Evolutionary conservation across 2,888 invertebrate species (phyloP).

Genomic region (Polymixis lichenea): DNA sequence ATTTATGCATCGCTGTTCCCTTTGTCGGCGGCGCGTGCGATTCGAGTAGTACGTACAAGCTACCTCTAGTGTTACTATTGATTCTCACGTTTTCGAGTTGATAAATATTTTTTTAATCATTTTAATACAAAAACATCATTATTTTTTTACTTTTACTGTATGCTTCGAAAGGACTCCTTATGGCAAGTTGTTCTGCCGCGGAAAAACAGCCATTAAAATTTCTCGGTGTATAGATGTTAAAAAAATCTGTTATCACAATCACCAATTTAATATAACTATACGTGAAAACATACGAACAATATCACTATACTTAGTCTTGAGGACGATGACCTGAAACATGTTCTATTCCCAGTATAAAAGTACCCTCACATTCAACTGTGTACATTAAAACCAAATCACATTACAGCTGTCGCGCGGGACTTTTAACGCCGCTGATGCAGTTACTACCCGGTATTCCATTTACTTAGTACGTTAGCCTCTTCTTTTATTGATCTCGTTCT

Average conservation of each 20-base stretch:
- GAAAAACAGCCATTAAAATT: too few species aligned
- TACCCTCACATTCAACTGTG: conserved; percentile 25
- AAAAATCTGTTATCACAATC: neutral
- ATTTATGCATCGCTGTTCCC: too few species aligned
- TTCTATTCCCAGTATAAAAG: conserved; percentile 14
- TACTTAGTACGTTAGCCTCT: conserved; percentile 18
- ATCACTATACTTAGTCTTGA: conserved; percentile 1
- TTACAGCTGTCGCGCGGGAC: conserved; percentile 31
- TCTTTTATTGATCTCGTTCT: conserved; percentile 17
- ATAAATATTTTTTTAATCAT: too few species aligned
- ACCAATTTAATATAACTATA: conserved; percentile 13
- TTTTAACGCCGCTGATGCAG: conserved; percentile 33
- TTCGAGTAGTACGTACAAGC: too few species aligned
- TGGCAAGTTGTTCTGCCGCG: too few species aligned
- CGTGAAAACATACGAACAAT: neutral
- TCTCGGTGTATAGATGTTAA: too few species aligned
- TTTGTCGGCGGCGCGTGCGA: too few species aligned
- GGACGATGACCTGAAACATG: neutral
- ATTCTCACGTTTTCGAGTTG: too few species aligned
- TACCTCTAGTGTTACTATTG: too few species aligned
- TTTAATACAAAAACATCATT: too few species aligned
- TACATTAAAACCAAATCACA: conserved; percentile 43
- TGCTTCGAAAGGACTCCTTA: too few species aligned
- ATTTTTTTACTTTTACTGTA: too few species aligned
- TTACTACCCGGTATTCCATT: conserved; percentile 43